Conservation (phyloP, 2,113 vertebrate species). For the Pangasianodon gigas region DNA sequence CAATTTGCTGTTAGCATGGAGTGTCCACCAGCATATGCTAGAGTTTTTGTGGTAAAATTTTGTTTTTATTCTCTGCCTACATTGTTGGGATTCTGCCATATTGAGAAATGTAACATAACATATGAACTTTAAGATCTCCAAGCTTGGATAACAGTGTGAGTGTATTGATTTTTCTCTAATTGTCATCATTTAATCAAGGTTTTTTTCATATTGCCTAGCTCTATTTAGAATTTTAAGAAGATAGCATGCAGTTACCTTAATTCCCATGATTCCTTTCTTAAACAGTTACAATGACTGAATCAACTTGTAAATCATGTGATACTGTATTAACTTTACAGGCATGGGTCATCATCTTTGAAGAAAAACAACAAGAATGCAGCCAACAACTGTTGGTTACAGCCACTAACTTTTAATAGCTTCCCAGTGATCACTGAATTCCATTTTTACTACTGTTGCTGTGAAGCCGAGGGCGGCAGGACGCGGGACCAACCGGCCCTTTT, state of each 20-base stretch:
- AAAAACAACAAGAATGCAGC: not conserved
- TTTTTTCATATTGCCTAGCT: not conserved
- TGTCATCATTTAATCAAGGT: not conserved
- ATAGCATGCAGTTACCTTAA: not conserved
- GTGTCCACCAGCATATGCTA: not conserved
- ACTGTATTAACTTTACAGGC: not conserved
- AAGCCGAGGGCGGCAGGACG: slow-evolving; percentile 16
- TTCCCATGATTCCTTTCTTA: not conserved
- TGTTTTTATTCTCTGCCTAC: not conserved
- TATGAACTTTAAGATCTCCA: not conserved
- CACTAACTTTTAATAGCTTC: slow-evolving; percentile 9
- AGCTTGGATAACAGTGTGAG: not conserved
- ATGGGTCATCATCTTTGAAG: not conserved
- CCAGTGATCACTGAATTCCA: slow-evolving; percentile 29
- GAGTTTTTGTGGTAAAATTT: not conserved
- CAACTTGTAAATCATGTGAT: not conserved
- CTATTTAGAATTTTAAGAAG: not conserved
- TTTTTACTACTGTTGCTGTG: slow-evolving; percentile 32
- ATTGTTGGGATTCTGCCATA: not conserved
- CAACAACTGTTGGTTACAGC: not conserved
- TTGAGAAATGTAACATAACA: not conserved
- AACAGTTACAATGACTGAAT: not conserved
- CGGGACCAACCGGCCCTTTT: slow-evolving; percentile 36
- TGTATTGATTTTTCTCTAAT: not conserved
- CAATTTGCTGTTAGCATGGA: not conserved